phyloP scores from a whole-genome alignment of 2,113 vertebrate species.

The Zapus hudsonius region DNA sequence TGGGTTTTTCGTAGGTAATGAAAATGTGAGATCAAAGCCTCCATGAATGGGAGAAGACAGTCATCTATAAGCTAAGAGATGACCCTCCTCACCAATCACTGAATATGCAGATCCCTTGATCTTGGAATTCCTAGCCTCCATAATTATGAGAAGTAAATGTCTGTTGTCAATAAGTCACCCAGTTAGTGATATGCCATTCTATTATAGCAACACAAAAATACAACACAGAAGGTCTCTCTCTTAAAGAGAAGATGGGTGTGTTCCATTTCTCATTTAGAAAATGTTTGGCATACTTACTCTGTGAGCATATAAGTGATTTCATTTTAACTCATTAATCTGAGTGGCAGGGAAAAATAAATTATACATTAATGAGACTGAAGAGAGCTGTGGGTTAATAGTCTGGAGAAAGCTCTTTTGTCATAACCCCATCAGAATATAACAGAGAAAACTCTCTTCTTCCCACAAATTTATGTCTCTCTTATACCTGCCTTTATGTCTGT shows the following conservation, averaged over 20 bases:
- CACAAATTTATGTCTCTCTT: neutral
- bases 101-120: neutral
- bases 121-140: neutral
- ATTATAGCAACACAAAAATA: neutral
- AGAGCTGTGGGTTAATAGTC: neutral
- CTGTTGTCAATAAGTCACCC: neutral
- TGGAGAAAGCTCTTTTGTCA: neutral
- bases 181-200: neutral
- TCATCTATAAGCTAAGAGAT: neutral
- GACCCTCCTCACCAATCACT: neutral
- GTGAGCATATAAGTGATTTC: neutral
- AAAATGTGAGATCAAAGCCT: neutral
- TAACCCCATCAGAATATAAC: neutral
- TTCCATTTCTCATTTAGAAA: slow-evolving; percentile 43
- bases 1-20: neutral
- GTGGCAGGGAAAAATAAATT: neutral
- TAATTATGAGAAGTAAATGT: neutral
- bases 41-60: neutral
- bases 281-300: neutral
- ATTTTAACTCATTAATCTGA: slow-evolving; percentile 27
- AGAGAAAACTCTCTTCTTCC: neutral
- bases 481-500: neutral
- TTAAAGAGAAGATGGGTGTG: neutral
- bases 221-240: neutral
- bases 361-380: neutral